Evolutionary conservation across 2,113 vertebrate species (phyloP).

Genomic region (Bos indicus): DNA sequence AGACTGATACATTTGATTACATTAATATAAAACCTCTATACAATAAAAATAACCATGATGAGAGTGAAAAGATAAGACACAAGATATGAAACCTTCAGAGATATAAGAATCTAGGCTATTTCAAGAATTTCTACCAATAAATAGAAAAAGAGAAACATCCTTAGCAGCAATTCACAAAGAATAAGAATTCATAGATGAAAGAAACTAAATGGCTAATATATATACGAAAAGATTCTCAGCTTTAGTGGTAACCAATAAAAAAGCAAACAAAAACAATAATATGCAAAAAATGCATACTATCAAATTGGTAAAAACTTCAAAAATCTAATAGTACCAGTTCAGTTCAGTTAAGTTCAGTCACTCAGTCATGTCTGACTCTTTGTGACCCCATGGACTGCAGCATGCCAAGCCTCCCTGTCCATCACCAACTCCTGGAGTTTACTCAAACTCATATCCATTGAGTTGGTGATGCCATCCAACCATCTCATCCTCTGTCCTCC

Average conservation of each 20-base stretch:
- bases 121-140: background rate
- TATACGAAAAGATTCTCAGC: background rate
- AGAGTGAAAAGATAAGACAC: background rate
- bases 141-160: background rate
- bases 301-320: background rate
- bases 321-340: background rate
- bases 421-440: background rate
- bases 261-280: background rate
- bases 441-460: background rate
- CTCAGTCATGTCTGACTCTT: background rate
- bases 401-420: background rate
- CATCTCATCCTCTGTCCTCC: background rate
- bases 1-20: background rate
- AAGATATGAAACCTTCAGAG: background rate
- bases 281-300: background rate
- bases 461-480: background rate
- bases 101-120: background rate
- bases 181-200: background rate
- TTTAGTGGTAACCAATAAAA: background rate
- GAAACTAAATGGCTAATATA: background rate
- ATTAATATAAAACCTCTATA: background rate
- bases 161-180: background rate
- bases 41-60: background rate
- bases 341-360: background rate
- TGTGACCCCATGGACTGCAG: background rate